phyloP scores from a whole-genome alignment of 2,888 invertebrate genomes.

The Hedya salicella region DNA sequence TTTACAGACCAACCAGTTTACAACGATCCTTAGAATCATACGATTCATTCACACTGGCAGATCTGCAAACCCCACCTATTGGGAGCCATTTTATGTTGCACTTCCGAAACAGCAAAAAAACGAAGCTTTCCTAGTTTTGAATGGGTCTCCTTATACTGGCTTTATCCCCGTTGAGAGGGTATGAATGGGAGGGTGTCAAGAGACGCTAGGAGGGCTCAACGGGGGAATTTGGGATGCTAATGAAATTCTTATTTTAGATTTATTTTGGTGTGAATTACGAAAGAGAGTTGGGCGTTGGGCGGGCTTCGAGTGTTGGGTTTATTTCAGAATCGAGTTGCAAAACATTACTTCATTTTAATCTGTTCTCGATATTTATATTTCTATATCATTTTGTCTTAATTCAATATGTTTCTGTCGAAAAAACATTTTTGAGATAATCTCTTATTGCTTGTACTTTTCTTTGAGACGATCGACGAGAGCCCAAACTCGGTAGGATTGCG shows the following conservation, averaged over 20 bases:
- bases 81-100: slow-evolving; percentile 44
- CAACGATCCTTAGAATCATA: slow-evolving; percentile 46
- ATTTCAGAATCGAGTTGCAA: slow-evolving; percentile 8
- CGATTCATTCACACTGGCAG: slow-evolving; percentile 46
- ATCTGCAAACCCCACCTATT: slow-evolving; percentile 48
- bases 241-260: slow-evolving; percentile 41
- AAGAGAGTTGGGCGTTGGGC: slow-evolving; percentile 5
- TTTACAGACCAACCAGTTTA: slow-evolving; percentile 44
- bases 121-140: neutral
- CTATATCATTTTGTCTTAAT: no score
- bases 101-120: slow-evolving; percentile 13
- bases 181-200: slow-evolving; percentile 21
- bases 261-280: slow-evolving; percentile 22
- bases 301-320: neutral
- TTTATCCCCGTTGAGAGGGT: slow-evolving; percentile 15
- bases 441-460: no score
- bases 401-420: no score
- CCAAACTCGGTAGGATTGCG: no score
- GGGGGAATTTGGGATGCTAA: slow-evolving; percentile 20
- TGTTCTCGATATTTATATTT: no score
- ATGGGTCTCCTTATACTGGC: slow-evolving; percentile 9
- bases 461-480: no score
- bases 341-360: no score
- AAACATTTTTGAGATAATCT: no score
- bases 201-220: neutral